A percentile compares a stretch with the other conserved stretches of the same genome.
These are phyloP conservation scores for Planococcus citri DNA, from an alignment of 1,140 invertebrate species.

Conservation along the genomic window DNA sequence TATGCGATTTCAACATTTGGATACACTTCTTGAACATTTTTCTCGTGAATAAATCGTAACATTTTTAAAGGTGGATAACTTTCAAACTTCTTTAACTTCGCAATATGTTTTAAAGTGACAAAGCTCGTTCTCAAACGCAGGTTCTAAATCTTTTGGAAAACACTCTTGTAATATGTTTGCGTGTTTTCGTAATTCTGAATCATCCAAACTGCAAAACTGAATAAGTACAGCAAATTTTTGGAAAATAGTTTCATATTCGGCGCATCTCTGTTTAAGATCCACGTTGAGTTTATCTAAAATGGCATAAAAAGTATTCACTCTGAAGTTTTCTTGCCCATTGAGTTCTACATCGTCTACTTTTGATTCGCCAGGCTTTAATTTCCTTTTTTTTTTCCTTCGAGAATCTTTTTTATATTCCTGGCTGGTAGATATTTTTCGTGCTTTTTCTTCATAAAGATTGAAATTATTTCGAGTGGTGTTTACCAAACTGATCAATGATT, in stretches of 20 bases:
- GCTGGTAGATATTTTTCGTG: slow-evolving; percentile 8
- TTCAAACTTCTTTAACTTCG: not conserved
- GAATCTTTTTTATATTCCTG: slow-evolving; percentile 18
- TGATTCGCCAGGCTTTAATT: slow-evolving; percentile 10
- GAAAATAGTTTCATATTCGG: slow-evolving; percentile 11
- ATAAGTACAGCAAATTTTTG: slow-evolving; percentile 9
- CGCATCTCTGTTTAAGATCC: not conserved
- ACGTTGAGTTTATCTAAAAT: not conserved
- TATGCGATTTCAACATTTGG: not conserved
- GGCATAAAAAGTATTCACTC: not conserved
- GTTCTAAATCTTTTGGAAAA: slow-evolving; percentile 15
- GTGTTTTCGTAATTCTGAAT: slow-evolving; percentile 7
- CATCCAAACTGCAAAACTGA: not conserved
- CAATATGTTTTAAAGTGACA: not conserved
- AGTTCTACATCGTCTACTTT: not conserved
- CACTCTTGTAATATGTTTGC: slow-evolving; percentile 10
- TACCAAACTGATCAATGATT: slow-evolving; percentile 9
- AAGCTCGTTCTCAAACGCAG: not conserved
- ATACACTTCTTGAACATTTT: not conserved
- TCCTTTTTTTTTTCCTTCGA: slow-evolving; percentile 10
- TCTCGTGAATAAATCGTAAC: not conserved
- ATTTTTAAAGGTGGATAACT: not conserved
- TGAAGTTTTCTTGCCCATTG: slow-evolving; percentile 9
- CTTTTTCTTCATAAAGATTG: slow-evolving; percentile 15
- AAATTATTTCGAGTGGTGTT: slow-evolving; percentile 4